Percentiles rank a stretch among this genome's conserved stretches.
Evolutionary conservation across 2,888 invertebrate genomes (phyloP).

Genomic region (Eurois occulta): DNA sequence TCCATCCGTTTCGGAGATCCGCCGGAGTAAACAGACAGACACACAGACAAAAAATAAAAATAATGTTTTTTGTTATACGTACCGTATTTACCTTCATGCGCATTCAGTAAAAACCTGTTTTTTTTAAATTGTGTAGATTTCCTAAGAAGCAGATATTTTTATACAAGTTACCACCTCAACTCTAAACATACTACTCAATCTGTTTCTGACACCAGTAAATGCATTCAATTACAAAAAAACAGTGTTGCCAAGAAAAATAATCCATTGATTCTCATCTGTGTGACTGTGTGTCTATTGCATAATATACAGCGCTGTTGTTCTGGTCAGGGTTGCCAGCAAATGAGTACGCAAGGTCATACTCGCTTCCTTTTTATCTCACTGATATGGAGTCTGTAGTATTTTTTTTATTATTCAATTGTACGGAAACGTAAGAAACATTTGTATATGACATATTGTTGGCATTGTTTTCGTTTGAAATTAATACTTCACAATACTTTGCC

Average conservation of each 20-base stretch:
- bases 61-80: no score
- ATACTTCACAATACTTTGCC: neutral
- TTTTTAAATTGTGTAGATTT: no score
- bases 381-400: constrained; percentile 42
- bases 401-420: constrained; percentile 42
- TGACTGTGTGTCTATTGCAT: constrained; percentile 36
- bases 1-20: no score
- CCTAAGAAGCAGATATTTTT: neutral
- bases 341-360: constrained; percentile 52
- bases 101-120: no score
- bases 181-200: neutral
- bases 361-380: constrained; percentile 62
- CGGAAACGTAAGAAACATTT: constrained; percentile 30
- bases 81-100: no score
- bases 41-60: no score
- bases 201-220: neutral
- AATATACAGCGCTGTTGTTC: constrained; percentile 31
- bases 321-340: constrained; percentile 61
- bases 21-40: no score
- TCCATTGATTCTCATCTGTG: neutral
- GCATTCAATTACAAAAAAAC: neutral
- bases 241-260: constrained; percentile 7
- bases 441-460: constrained; percentile 23
- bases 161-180: neutral
- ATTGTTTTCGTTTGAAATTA: constrained; percentile 7